These are phyloP conservation scores for Pyrgus malvae DNA, from an alignment of 2,888 invertebrate genomes.

Conservation along the genomic window DNA sequence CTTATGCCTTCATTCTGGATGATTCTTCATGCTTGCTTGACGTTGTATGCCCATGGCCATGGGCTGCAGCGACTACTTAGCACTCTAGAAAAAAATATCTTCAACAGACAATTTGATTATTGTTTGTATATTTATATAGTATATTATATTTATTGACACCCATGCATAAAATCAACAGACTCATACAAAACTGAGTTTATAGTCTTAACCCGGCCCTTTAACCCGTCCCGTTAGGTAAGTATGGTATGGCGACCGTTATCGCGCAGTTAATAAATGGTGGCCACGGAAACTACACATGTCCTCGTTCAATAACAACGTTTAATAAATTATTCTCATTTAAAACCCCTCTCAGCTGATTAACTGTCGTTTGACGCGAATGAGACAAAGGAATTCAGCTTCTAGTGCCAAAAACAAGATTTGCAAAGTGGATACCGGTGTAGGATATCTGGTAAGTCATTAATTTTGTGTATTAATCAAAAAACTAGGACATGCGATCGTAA, in stretches of 20 bases:
- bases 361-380: slow-evolving; percentile 1
- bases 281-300: not conserved
- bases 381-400: not conserved
- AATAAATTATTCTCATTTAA: slow-evolving; percentile 10
- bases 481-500: not conserved
- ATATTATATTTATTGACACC: no score
- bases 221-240: slow-evolving; percentile 9
- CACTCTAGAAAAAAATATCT: no score
- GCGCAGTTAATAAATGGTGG: slow-evolving; percentile 5
- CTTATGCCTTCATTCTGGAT: no score
- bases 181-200: not conserved
- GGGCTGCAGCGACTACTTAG: no score
- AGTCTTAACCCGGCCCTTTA: not conserved
- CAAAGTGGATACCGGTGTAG: slow-evolving; percentile 5
- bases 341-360: slow-evolving; percentile 1
- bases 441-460: slow-evolving; percentile 18
- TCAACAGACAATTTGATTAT: no score
- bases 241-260: not conserved
- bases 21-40: no score
- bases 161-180: no score
- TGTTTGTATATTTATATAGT: no score
- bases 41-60: no score
- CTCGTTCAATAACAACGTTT: not conserved
- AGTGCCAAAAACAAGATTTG: slow-evolving; percentile 4
- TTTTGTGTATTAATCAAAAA: slow-evolving; percentile 6